Base-by-base conservation (phyloP, 1,140 invertebrate species). In the Tetramorium simillimum region DNA sequence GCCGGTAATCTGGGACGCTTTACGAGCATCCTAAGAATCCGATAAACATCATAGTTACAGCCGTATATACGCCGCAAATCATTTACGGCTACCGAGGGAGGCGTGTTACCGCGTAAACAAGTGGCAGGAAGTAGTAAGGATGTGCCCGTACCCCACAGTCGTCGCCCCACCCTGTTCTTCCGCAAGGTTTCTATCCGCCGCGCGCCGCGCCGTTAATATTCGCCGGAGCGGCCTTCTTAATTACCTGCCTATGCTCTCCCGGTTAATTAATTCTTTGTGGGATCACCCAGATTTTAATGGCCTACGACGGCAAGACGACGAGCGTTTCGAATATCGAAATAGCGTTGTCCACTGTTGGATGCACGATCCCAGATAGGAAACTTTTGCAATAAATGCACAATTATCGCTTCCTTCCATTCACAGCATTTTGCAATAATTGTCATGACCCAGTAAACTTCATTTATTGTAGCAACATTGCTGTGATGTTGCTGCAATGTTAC, bases 191-290 rank as follows among this genome's bases (percentile, higher is more conserved):
- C 5, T 53, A 81, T 40, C 16, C 24, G 70, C 37, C 14, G n/a
- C n/a, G n/a, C n/a, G n/a, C n/a, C n/a, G n/a, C n/a, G 33, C 33
- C 3, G n/a, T 78, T 16, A 56, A 85, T 56, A 85, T 33, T 33
- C 43, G 21, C 46, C n/a, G n/a, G 67, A 37, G 18, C 37, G 37
- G 33, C 85, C 28, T 73, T 5, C 12, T 37, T 43, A 46, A 24
- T 43, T 46, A 28, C 77, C 88, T 91, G 91, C 90, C 91, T 92
- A 76, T 70, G 73, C 88, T 87, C 92, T 92, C 92, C 88, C 87
- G 91, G 88, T 92, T 93, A 94, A 94, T 94, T 93, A 92, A 92
- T 93, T 92, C 89, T 91, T 93, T 92, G 92, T 88, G 86, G 67
- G 86, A 89, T 88, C 85, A 86, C 86, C 91, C 88, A 89, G 12